phyloP scores from a whole-genome alignment of 2,113 vertebrate genomes.

The Ovis canadensis region DNA sequence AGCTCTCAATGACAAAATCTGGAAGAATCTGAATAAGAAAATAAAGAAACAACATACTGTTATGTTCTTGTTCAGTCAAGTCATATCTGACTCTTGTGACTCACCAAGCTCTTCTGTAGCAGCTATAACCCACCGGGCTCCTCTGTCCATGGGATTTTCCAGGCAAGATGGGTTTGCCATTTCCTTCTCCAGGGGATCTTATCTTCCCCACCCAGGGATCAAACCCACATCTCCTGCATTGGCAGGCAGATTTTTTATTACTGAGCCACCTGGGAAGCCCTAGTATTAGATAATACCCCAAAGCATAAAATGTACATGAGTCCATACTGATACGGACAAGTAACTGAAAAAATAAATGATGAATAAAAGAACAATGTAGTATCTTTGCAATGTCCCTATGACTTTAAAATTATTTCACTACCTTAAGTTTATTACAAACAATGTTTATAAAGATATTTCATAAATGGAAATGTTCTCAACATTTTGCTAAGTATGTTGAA shows the following conservation, averaged over 20 bases:
- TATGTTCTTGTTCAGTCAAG: background rate
- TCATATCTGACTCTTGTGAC: background rate
- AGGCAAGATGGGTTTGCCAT: background rate
- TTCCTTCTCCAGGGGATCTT: background rate
- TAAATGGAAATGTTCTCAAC: background rate
- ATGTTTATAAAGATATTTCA: background rate
- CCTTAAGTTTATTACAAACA: background rate
- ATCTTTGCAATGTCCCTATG: background rate
- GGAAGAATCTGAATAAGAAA: background rate
- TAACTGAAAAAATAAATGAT: background rate
- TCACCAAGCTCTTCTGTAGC: background rate
- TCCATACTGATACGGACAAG: background rate
- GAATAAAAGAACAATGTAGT: background rate
- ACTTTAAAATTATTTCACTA: background rate
- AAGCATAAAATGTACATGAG: background rate
- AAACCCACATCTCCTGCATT: background rate
- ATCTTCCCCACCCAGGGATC: background rate
- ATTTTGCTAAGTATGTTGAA: background rate
- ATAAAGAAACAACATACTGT: background rate
- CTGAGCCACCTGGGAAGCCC: background rate
- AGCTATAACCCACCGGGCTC: background rate
- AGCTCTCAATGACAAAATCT: background rate
- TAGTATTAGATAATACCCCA: background rate
- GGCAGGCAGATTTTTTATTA: background rate
- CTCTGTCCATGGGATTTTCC: background rate